phyloP scores from a whole-genome alignment of 2,888 invertebrate species.

The Agonopterix heracliana region DNA sequence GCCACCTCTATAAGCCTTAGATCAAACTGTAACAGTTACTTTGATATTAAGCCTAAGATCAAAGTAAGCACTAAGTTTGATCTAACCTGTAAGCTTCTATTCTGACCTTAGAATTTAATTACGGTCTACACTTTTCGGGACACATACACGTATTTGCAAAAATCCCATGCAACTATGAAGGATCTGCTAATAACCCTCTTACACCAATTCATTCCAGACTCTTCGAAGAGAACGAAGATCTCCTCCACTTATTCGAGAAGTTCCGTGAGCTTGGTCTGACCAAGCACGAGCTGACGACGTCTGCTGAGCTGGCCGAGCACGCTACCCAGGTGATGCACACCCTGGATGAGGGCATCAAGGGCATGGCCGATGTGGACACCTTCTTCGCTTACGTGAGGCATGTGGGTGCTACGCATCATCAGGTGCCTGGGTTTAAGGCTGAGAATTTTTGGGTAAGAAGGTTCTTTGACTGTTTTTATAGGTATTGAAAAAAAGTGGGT shows the following conservation, averaged over 20 bases:
- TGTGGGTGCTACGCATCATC: slow-evolving; percentile 87
- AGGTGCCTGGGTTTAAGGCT: slow-evolving; percentile 88
- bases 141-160: too few species aligned
- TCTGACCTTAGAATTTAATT: too few species aligned
- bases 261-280: slow-evolving; percentile 82
- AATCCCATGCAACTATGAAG: too few species aligned
- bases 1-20: too few species aligned
- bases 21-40: too few species aligned
- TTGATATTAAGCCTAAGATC: too few species aligned
- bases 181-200: too few species aligned
- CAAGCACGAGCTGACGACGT: slow-evolving; percentile 84
- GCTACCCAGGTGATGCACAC: slow-evolving; percentile 85
- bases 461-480: background rate
- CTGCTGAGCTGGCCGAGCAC: slow-evolving; percentile 89
- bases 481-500: too few species aligned
- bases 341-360: slow-evolving; percentile 90
- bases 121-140: too few species aligned
- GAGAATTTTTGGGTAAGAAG: slow-evolving; percentile 89
- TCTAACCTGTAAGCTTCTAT: too few species aligned
- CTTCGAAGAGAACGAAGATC: slow-evolving; percentile 89
- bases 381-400: slow-evolving; percentile 87
- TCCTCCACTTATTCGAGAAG: slow-evolving; percentile 85
- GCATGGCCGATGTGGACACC: slow-evolving; percentile 86
- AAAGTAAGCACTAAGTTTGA: too few species aligned
- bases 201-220: slow-evolving; percentile 72